phyloP scores from a whole-genome alignment of 2,888 invertebrate genomes.

The Lasioglossum figueresi region DNA sequence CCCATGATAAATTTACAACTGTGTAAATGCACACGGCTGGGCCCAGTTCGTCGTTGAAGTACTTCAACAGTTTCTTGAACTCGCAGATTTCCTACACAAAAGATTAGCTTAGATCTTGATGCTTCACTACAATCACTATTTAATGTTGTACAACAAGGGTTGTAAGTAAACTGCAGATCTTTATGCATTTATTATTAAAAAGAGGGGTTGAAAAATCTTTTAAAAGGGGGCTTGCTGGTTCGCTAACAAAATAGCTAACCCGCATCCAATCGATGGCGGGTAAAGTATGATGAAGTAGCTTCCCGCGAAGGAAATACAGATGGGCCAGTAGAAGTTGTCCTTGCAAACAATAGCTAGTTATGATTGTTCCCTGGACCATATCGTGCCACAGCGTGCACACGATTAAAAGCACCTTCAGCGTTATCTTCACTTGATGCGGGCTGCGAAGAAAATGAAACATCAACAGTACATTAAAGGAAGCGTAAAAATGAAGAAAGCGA shows the following conservation, averaged over 20 bases:
- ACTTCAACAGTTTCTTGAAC: slow-evolving; percentile 90
- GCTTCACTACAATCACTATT: not conserved
- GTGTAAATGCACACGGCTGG: slow-evolving; percentile 92
- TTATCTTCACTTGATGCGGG: slow-evolving; percentile 84
- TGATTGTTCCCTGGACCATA: slow-evolving; percentile 92
- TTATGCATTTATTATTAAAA: too few species aligned
- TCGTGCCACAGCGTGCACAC: slow-evolving; percentile 91
- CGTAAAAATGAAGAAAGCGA: not conserved
- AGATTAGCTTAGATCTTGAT: not conserved
- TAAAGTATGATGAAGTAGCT: slow-evolving; percentile 90
- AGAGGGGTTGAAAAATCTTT: not conserved
- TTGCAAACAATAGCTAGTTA: slow-evolving; percentile 93
- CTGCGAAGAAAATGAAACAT: slow-evolving; percentile 80
- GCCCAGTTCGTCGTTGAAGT: slow-evolving; percentile 91
- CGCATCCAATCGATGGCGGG: slow-evolving; percentile 92
- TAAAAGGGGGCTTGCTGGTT: not conserved
- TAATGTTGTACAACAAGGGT: not conserved
- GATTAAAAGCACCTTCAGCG: slow-evolving; percentile 87
- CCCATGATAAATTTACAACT: slow-evolving; percentile 90
- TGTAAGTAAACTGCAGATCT: too few species aligned
- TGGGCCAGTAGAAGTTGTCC: slow-evolving; percentile 91
- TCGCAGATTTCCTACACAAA: slow-evolving; percentile 90
- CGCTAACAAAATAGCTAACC: slow-evolving; percentile 83
- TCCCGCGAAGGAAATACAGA: slow-evolving; percentile 89
- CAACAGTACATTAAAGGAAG: not conserved